Conservation (phyloP, 1,140 invertebrate species). For the Eumaeus atala region DNA sequence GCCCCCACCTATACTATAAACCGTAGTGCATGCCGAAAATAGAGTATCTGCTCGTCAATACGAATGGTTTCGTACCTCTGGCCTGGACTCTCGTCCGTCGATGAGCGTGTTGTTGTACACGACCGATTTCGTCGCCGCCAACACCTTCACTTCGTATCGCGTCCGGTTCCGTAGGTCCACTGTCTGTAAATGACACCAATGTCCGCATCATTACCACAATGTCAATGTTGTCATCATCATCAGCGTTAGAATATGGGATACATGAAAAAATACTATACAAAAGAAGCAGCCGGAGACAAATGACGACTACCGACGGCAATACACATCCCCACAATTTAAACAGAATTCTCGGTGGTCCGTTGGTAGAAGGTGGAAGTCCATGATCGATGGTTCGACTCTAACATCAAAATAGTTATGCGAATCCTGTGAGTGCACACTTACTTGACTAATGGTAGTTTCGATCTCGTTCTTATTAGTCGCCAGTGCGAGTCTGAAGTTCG, state of each 20-base stretch:
- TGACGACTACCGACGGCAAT: too few species aligned
- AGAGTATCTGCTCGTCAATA: too few species aligned
- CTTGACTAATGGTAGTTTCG: conserved; percentile 63
- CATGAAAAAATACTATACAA: too few species aligned
- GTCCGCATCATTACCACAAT: conserved; percentile 7
- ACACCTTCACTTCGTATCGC: conserved; percentile 62
- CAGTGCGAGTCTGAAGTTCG: conserved; percentile 41
- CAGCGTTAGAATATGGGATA: too few species aligned
- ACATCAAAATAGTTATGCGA: neutral
- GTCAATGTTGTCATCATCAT: too few species aligned
- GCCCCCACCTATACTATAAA: too few species aligned
- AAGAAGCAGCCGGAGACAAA: too few species aligned
- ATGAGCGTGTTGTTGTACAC: conserved; percentile 37
- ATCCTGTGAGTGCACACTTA: conserved; percentile 28
- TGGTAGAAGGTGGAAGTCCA: too few species aligned
- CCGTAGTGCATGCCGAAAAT: too few species aligned
- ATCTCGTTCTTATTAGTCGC: conserved; percentile 60
- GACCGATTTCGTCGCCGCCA: conserved; percentile 58
- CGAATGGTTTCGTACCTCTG: conserved; percentile 36
- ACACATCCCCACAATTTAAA: too few species aligned
- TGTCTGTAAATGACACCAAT: conserved; percentile 34
- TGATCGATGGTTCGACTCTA: too few species aligned
- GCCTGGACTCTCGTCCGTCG: conserved; percentile 54
- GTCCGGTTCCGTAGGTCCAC: conserved; percentile 58
- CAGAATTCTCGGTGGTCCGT: too few species aligned